Base-by-base conservation (phyloP, 2,113 vertebrate species). In the Neodontobutis hainanensis region DNA sequence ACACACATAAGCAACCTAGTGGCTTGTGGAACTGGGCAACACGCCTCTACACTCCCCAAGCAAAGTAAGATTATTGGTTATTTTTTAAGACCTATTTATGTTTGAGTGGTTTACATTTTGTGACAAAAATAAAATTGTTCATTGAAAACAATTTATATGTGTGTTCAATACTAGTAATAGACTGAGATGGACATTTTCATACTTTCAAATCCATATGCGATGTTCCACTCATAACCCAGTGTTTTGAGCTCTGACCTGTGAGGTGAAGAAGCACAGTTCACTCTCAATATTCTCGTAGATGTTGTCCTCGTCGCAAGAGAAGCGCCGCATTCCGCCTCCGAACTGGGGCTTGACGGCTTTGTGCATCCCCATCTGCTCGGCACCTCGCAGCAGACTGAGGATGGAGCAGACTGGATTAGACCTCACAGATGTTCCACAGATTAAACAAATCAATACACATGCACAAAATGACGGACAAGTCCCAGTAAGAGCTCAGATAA, bases 221-320 rank as follows among this genome's bases (percentile, higher is more conserved):
- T n/a, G n/a, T n/a, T n/a, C n/a, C n/a, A n/a, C n/a, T n/a, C n/a
- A n/a, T n/a, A n/a, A n/a, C 19, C 4, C 16, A 19, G 4, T 35
- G 43, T 27, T 68, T 60, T 11, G 27, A 49, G 9, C 27, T 74
- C 88, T 84, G 68, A 98, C 97, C 95, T 98, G 97, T 53, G 97
- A 98, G 59, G 94, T 97, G 81, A 99, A 97, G 87, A 99, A 99
- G 85, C 92, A 93, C 36, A 96, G 90, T 85, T 98, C 95, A 2
- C 94, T 97, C 83, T 98, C 96, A 8, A 98, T 95, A 80, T 97
- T 97, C 86, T 97, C 95, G 1, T 98, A 99, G 92, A 99, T 98
- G 86, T 97, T 97, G 82, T 97, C 95, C 82, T 99, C 97, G 55
- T 98, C 96, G 1, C 96, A 98, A 43, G 94, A 96, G 82, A 98